Evolutionary conservation across 2,888 invertebrate species (phyloP), one percentile per base, ranked within the genome.

Genomic region (Euplexia lucipara): DNA sequence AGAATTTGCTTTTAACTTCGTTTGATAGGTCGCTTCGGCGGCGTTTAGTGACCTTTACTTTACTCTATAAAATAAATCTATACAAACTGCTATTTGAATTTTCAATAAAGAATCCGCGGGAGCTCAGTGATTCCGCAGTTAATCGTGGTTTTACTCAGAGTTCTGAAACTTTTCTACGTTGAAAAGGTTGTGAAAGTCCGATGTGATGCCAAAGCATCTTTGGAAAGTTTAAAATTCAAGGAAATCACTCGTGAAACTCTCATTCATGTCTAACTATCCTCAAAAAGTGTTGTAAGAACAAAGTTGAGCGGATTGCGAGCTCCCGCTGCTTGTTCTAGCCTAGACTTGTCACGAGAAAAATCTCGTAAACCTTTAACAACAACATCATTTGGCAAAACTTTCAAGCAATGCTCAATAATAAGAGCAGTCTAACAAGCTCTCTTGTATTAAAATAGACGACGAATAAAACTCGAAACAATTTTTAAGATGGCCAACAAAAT

Each of bases 1-100:
- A 88, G 89, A 92, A 92, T 93, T 93, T 89, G 91, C 90, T 89
- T 92, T 91, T 90, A 89, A 93, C 88, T 91, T 90, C 86, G 82
- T 90, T 92, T 92, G 90, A 92, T 92, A 86, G 90, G 90, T 89
- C 87, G 86, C 87, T 83, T 78, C 81, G 86, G 64, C 64, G 68
- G 64, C 81, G 75, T 70, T 81, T 81, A 79, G 65, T 79, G 75
- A 86, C 89, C 87, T 86, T 87, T 83, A 79, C 80, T 75, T 60
- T 77, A 61, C 61, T 70, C 66, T 77, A 79, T 85, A 80, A 87
- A 86, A 87, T 86, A 88, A 87, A 86, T 81, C 81, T 68, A 70
- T 75, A 81, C 79, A 79, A 79, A 80, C 81, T 66, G 75, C 66
- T 77, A 73, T 81, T 83, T 83, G 68, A 82, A 73, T 86, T 85